A percentile compares a stretch with the other conserved stretches of the same genome.
These are phyloP conservation scores for Otocyon megalotis DNA, from an alignment of 2,113 vertebrate genomes.

Conservation along the genomic window DNA sequence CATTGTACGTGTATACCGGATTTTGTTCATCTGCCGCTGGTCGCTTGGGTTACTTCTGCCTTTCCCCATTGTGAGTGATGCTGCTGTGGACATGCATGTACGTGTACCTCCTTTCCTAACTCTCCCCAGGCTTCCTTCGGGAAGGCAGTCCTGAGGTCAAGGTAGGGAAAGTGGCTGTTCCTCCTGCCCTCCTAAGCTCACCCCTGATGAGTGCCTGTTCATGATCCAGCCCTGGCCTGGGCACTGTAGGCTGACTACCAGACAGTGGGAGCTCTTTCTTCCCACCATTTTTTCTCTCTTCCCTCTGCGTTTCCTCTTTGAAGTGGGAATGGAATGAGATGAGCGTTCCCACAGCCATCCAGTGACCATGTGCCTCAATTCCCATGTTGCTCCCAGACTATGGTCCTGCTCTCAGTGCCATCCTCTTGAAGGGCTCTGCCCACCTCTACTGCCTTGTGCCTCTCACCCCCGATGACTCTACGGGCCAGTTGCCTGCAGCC, in stretches of 20 bases:
- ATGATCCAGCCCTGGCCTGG: not conserved
- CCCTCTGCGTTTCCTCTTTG: not conserved
- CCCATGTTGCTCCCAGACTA: not conserved
- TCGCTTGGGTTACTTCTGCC: not conserved
- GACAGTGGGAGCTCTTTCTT: not conserved
- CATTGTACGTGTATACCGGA: accelerated
- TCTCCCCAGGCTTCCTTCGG: not conserved
- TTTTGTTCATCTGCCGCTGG: not conserved
- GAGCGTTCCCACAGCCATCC: not conserved
- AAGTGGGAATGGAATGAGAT: not conserved
- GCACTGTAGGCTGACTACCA: not conserved
- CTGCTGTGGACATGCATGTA: not conserved
- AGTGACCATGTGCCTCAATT: not conserved
- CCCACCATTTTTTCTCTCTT: not conserved
- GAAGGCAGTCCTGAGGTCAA: not conserved
- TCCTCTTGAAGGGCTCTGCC: not conserved
- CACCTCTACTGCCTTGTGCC: no score
- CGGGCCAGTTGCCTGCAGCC: not conserved
- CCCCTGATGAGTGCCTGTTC: not conserved
- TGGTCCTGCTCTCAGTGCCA: not conserved
- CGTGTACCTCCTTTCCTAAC: not conserved
- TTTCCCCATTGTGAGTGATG: not conserved
- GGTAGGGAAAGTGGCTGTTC: not conserved
- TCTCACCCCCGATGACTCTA: no score
- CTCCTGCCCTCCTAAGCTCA: not conserved